Evolutionary conservation across 2,888 invertebrate genomes (phyloP).

Genomic region (Apomyelois bistriatella): DNA sequence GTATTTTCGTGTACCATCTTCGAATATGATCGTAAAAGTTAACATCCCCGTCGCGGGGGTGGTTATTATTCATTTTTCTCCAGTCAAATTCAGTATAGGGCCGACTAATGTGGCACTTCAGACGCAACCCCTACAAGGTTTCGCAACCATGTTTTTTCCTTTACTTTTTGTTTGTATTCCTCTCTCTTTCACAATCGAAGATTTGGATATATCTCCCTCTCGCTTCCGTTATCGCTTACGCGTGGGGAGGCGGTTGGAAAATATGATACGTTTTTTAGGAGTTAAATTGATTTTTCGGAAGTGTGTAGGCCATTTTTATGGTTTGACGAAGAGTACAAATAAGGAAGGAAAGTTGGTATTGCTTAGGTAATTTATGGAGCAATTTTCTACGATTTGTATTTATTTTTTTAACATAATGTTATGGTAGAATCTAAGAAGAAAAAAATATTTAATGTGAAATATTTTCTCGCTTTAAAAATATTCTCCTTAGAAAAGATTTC

Average conservation of each 20-base stretch:
- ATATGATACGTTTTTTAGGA: slow-evolving; percentile 77
- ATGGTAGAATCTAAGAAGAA: too few species aligned
- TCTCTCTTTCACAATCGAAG: slow-evolving; percentile 28
- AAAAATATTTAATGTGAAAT: too few species aligned
- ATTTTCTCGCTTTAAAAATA: too few species aligned
- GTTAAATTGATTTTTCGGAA: slow-evolving; percentile 75
- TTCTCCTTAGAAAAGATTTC: too few species aligned
- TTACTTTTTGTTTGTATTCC: slow-evolving; percentile 64
- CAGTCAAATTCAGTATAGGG: slow-evolving; percentile 61
- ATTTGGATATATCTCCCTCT: slow-evolving; percentile 31
- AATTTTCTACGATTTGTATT: too few species aligned
- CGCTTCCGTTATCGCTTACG: slow-evolving; percentile 51
- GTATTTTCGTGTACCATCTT: slow-evolving; percentile 49
- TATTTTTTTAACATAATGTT: too few species aligned
- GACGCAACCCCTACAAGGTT: slow-evolving; percentile 69
- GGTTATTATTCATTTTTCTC: slow-evolving; percentile 75
- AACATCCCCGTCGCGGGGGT: slow-evolving; percentile 36
- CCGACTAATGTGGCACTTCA: slow-evolving; percentile 72
- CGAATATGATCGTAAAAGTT: slow-evolving; percentile 59
- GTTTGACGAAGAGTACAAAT: slow-evolving; percentile 13
- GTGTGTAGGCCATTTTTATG: slow-evolving; percentile 68
- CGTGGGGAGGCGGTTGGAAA: slow-evolving; percentile 70
- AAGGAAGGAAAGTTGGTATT: slow-evolving; percentile 7
- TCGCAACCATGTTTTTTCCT: slow-evolving; percentile 76
- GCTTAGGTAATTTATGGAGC: background rate